A percentile compares a stretch with the other conserved stretches of the same genome.
These are phyloP conservation scores for Ctenopoma multispine DNA, from an alignment of 2,797 vertebrate species.

Conservation along the genomic window DNA sequence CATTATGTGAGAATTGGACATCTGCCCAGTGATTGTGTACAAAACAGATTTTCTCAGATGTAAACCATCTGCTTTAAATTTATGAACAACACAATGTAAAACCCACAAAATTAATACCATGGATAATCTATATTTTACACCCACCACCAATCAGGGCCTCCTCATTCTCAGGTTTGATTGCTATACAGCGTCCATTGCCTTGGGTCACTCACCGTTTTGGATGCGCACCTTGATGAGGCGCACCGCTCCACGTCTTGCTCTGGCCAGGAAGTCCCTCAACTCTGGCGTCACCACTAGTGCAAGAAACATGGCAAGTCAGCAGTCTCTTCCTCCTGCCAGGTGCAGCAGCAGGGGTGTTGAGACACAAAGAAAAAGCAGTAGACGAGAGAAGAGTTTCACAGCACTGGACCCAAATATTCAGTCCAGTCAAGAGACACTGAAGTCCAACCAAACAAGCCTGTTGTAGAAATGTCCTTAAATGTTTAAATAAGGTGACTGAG, in stretches of 20 bases:
- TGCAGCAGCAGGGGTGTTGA: slow-evolving; percentile 34
- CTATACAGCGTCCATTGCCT: background rate
- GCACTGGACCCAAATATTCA: slow-evolving; percentile 37
- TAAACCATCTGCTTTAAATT: background rate
- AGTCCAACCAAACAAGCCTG: slow-evolving; percentile 1
- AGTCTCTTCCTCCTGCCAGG: slow-evolving; percentile 62
- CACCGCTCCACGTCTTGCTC: slow-evolving; percentile 91
- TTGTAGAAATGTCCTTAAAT: slow-evolving; percentile 6
- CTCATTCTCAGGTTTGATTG: background rate
- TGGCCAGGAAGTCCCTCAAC: slow-evolving; percentile 95
- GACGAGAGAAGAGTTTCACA: slow-evolving; percentile 21
- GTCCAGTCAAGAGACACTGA: slow-evolving; percentile 27
- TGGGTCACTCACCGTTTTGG: slow-evolving; percentile 92
- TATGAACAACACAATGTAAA: background rate
- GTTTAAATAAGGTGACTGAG: slow-evolving; percentile 11
- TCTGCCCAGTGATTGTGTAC: background rate
- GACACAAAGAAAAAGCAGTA: slow-evolving; percentile 1
- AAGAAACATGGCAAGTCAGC: slow-evolving; percentile 91
- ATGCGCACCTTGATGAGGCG: slow-evolving; percentile 98
- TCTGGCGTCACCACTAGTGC: slow-evolving; percentile 95
- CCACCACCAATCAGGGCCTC: background rate
- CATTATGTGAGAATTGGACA: background rate
- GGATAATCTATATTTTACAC: background rate
- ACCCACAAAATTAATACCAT: background rate
- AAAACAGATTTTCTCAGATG: background rate